Percentiles rank a stretch among this genome's conserved stretches.
These are phyloP conservation scores for Eudyptes chrysolophus DNA, from an alignment of 2,113 vertebrate species.

Conservation along the genomic window DNA sequence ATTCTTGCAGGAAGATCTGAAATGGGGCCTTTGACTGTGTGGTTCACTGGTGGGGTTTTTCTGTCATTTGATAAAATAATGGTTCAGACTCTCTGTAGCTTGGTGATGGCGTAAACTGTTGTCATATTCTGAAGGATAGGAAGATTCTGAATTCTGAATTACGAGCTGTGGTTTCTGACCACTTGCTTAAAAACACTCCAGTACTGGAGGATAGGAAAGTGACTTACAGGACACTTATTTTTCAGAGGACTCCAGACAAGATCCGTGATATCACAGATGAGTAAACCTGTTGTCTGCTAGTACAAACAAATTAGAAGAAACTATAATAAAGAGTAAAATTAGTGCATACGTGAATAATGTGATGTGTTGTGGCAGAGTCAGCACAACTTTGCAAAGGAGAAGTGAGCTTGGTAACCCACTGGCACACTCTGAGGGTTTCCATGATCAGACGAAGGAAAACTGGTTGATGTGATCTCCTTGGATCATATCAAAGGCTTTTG, in stretches of 20 bases:
- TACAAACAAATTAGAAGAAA: not conserved
- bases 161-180: not conserved
- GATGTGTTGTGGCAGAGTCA: not conserved
- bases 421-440: not conserved
- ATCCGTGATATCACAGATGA: not conserved
- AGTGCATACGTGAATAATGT: rapidly evolving
- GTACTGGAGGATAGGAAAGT: not conserved
- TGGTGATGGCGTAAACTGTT: not conserved
- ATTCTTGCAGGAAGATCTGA: not conserved
- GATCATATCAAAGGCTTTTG: not conserved
- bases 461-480: not conserved
- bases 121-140: not conserved
- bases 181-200: not conserved
- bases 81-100: not conserved
- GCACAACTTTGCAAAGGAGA: not conserved
- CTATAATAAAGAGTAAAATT: not conserved
- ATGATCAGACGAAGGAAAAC: not conserved
- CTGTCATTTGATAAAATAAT: not conserved
- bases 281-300: not conserved
- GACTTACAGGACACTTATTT: not conserved
- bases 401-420: not conserved
- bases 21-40: not conserved
- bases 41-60: not conserved
- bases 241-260: not conserved
- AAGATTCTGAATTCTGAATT: not conserved